Evolutionary conservation across 2,888 invertebrate genomes (phyloP), one percentile per base, ranked within the genome.

Genomic region (Heterodera filipjevi): DNA sequence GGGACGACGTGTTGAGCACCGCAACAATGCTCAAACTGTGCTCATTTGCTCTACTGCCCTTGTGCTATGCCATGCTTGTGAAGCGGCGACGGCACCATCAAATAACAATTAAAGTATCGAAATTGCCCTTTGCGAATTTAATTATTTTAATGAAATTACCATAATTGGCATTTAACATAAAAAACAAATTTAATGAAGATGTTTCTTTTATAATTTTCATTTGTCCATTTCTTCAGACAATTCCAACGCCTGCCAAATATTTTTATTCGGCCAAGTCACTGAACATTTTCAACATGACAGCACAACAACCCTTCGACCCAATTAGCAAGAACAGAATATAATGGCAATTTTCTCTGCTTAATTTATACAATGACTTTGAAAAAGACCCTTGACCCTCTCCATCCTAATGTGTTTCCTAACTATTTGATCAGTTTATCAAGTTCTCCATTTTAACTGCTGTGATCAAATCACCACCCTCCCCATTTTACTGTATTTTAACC

Each of bases 1-100:
- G 89, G 89, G 86, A 87, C 71, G 89, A 89, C 77, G 81, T 84
- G 71, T 88, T 84, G 81, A 84, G 84, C 80, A 86, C 86, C 8
- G 79, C 85, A 30, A 88, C 88, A 46, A 86, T 88, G 86, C 83
- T 88, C 66, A 88, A 89, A 78, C 80, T 88, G 46, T 85, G 85
- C 79, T 87, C 87, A n/a, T 86, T 88, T 73, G 88, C 88, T 3
- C 79, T 88, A 27, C 79, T 88, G 22, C 88, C 88, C 12, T 82
- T 88, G n/a, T 87, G 86, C 3, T 89, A 87, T 79, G 87, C 87
- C 19, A 85, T 89, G 76, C 88, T 88, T 81, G 84, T 87, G 66
- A 82, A 86, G 46, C 87, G 68, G 22, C 8, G 30, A 35, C 19
- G 35, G 46, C 44, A 66, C 32, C 75, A 75, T n/a, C 75, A 75